Evolutionary conservation across 2,888 invertebrate genomes (phyloP).

Genomic region (Ormyrus rosae): DNA sequence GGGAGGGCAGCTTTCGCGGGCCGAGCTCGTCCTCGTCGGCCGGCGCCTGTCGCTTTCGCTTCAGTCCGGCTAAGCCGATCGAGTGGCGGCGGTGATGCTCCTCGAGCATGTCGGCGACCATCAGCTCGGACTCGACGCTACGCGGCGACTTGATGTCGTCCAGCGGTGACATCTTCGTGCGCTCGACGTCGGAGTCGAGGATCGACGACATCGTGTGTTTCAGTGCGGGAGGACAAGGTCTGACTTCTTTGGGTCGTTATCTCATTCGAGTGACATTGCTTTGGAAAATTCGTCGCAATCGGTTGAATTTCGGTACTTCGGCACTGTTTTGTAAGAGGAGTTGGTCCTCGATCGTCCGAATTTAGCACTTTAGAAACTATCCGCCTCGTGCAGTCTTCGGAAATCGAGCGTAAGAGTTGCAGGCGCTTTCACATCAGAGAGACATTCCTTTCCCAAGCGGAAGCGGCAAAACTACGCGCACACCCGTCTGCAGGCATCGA

Average conservation of each 20-base stretch:
- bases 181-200: slow-evolving; percentile 67
- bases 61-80: slow-evolving; percentile 51
- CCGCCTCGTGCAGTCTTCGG: too few relatives aligned
- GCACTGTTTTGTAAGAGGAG: too few relatives aligned
- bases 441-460: too few relatives aligned
- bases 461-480: background rate
- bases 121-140: slow-evolving; percentile 72
- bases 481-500: slow-evolving; percentile 33
- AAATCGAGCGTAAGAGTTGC: too few relatives aligned
- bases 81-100: slow-evolving; percentile 56
- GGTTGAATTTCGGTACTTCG: too few relatives aligned
- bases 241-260: too few relatives aligned
- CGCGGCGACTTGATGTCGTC: slow-evolving; percentile 72
- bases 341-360: too few relatives aligned
- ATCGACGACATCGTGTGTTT: slow-evolving; percentile 67
- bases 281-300: too few relatives aligned
- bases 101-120: slow-evolving; percentile 73
- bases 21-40: slow-evolving; percentile 65
- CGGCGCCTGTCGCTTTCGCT: slow-evolving; percentile 68
- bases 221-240: too few relatives aligned
- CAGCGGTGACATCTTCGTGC: slow-evolving; percentile 72
- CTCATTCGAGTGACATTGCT: too few relatives aligned
- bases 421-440: too few relatives aligned
- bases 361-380: too few relatives aligned
- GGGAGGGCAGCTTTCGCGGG: slow-evolving; percentile 69